Evolutionary conservation across 2,113 vertebrate species (phyloP).

Genomic region (Dermatemys mawii): DNA sequence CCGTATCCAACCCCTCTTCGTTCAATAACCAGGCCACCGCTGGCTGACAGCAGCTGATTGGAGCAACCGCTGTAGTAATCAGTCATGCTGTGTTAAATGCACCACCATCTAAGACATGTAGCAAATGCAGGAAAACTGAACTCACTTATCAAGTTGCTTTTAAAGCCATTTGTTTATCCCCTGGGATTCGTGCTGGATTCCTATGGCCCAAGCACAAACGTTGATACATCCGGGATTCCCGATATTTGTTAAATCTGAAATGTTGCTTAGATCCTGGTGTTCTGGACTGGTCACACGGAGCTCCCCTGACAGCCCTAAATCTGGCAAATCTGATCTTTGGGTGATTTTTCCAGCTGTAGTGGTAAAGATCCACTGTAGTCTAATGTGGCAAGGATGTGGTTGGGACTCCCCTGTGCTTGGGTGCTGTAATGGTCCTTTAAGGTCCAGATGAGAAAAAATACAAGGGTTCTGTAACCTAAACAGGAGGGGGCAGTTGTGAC

Average conservation of each 20-base stretch:
- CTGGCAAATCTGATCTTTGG: background rate
- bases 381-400: background rate
- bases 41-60: background rate
- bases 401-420: accelerated
- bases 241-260: accelerated
- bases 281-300: background rate
- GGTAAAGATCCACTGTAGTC: accelerated
- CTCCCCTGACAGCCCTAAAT: background rate
- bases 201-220: accelerated
- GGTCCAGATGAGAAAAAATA: background rate
- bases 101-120: background rate
- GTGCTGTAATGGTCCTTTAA: accelerated
- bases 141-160: background rate
- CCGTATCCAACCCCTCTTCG: background rate
- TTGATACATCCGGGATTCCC: accelerated
- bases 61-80: accelerated
- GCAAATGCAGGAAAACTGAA: background rate
- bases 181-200: constrained; percentile 14
- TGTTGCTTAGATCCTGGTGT: accelerated
- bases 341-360: accelerated
- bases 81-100: background rate
- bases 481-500: accelerated
- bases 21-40: background rate
- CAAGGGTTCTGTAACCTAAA: accelerated
- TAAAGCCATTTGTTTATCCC: constrained; percentile 10